These are phyloP conservation scores for Carassius auratus DNA, from an alignment of 2,113 vertebrate species.

Conservation along the genomic window DNA sequence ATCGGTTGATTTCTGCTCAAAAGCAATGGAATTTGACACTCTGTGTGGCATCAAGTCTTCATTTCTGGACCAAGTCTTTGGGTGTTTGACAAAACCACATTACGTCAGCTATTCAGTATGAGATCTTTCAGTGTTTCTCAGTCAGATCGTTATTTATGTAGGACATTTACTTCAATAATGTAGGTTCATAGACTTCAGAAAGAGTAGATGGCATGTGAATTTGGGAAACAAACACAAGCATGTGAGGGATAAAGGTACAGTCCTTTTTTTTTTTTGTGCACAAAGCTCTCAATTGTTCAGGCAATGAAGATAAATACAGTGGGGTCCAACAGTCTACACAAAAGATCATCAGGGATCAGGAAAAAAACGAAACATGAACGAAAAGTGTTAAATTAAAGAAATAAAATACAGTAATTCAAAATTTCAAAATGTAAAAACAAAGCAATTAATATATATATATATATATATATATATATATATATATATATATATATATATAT, in stretches of 20 bases:
- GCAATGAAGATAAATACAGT: neutral
- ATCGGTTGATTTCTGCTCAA: slow-evolving; percentile 36
- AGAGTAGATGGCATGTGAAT: neutral
- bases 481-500: no score
- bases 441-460: no score
- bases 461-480: no score
- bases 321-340: neutral
- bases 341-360: neutral
- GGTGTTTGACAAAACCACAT: neutral
- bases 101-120: slow-evolving; percentile 14
- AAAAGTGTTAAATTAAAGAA: no score
- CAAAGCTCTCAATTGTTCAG: neutral
- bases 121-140: no score
- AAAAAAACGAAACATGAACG: neutral
- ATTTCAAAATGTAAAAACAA: no score
- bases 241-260: neutral
- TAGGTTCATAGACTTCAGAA: neutral
- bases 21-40: neutral
- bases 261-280: neutral
- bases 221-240: neutral
- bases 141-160: neutral
- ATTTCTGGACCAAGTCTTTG: slow-evolving; percentile 8
- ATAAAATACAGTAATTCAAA: no score
- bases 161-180: neutral
- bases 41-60: slow-evolving; percentile 6